Evolutionary conservation across 2,797 vertebrate genomes (phyloP).

Genomic region (Astyanax mexicanus): DNA sequence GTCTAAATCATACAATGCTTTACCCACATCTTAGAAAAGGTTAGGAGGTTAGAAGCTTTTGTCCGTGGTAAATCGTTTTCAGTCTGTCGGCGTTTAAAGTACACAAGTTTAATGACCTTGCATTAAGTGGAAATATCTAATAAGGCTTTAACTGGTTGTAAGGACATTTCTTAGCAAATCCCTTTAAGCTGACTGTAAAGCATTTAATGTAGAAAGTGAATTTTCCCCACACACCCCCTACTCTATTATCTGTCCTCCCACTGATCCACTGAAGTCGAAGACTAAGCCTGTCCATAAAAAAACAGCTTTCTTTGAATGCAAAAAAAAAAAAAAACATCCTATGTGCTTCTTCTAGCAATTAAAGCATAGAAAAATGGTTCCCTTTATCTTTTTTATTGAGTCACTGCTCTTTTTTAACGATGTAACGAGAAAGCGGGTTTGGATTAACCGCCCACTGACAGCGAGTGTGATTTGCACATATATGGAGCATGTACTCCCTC

Average conservation of each 20-base stretch:
- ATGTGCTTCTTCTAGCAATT: background rate
- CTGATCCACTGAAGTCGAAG: too few species aligned
- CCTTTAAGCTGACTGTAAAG: background rate
- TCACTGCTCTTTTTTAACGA: slow-evolving; percentile 3
- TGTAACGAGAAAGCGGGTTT: background rate
- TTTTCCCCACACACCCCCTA: too few species aligned
- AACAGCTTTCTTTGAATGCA: background rate
- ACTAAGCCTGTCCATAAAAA: slow-evolving; percentile 1
- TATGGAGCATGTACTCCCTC: slow-evolving; percentile 24
- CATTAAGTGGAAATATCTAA: background rate
- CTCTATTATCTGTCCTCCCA: background rate
- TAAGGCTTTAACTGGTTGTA: background rate
- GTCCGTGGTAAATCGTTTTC: background rate
- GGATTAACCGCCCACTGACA: slow-evolving; percentile 17
- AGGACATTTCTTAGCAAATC: background rate
- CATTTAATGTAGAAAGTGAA: background rate
- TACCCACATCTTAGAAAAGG: background rate
- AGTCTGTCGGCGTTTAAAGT: background rate
- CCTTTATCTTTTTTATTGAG: background rate
- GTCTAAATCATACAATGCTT: background rate
- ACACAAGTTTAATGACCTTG: background rate
- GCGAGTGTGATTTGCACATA: slow-evolving; percentile 31
- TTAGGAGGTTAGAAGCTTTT: background rate
- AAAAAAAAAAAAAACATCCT: too few species aligned
- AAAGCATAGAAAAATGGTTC: background rate